Conservation (phyloP, 2,113 vertebrate genomes). For the Pelvicachromis taeniatus region DNA sequence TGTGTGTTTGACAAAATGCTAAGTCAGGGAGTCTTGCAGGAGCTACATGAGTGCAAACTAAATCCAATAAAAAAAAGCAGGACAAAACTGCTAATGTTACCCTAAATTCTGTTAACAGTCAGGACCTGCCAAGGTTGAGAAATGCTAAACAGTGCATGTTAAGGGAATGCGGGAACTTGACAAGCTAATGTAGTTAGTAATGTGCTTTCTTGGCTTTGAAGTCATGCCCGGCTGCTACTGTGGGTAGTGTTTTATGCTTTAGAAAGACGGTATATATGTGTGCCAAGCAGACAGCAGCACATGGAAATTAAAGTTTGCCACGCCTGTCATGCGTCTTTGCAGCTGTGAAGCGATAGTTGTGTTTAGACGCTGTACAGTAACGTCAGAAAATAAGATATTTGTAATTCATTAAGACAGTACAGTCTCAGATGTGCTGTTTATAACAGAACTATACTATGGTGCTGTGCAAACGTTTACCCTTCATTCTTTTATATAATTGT, state of each 20-base stretch:
- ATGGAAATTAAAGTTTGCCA: neutral
- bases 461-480: neutral
- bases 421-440: neutral
- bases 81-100: neutral
- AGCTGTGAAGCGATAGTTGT: neutral
- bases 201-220: neutral
- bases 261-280: neutral
- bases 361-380: neutral
- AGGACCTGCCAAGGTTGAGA: neutral
- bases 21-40: neutral
- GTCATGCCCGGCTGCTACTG: neutral
- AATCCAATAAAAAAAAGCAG: neutral
- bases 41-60: neutral
- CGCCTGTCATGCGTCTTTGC: neutral
- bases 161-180: neutral
- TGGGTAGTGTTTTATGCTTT: neutral
- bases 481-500: neutral
- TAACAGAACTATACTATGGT: fast-evolving
- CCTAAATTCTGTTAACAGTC: neutral
- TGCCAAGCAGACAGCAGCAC: neutral
- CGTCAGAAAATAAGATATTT: neutral
- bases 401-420: neutral
- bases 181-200: neutral
- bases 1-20: neutral
- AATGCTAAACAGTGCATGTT: neutral